These are phyloP conservation scores for Hyperopisus bebe DNA, from an alignment of 2,113 vertebrate genomes.

Conservation along the genomic window DNA sequence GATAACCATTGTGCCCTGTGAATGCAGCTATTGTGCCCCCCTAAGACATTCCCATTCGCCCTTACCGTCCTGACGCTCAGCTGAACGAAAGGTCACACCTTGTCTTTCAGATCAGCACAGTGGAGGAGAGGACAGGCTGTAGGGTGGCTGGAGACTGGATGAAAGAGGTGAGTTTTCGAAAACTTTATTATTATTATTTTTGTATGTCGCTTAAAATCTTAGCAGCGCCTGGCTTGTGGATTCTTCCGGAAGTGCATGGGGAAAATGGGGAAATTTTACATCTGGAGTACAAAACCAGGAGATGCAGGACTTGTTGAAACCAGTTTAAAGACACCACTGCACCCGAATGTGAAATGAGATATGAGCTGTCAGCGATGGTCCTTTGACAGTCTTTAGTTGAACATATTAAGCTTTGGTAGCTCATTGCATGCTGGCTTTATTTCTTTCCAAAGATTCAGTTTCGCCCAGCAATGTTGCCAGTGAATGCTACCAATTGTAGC, in stretches of 20 bases:
- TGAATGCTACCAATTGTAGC: neutral
- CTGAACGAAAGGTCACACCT: neutral
- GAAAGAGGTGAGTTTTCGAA: constrained; percentile 11
- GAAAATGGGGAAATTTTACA: neutral
- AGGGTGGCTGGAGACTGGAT: neutral
- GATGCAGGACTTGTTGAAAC: neutral
- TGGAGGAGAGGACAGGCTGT: neutral
- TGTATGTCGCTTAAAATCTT: neutral
- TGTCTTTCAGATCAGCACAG: constrained; percentile 19
- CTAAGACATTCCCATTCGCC: neutral
- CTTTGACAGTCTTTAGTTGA: neutral
- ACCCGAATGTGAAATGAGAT: neutral
- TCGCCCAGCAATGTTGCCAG: neutral
- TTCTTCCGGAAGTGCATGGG: neutral
- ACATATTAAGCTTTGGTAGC: neutral
- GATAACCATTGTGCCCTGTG: constrained; percentile 21
- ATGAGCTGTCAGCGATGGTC: neutral
- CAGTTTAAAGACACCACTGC: neutral
- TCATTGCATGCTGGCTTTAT: neutral
- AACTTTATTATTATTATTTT: neutral
- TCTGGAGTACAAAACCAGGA: neutral
- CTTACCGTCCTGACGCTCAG: neutral
- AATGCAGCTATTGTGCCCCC: constrained; percentile 13
- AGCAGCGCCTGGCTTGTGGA: neutral
- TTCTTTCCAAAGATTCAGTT: neutral